phyloP scores from a whole-genome alignment of 2,888 invertebrate species.

The Dichetophora obliterata region DNA sequence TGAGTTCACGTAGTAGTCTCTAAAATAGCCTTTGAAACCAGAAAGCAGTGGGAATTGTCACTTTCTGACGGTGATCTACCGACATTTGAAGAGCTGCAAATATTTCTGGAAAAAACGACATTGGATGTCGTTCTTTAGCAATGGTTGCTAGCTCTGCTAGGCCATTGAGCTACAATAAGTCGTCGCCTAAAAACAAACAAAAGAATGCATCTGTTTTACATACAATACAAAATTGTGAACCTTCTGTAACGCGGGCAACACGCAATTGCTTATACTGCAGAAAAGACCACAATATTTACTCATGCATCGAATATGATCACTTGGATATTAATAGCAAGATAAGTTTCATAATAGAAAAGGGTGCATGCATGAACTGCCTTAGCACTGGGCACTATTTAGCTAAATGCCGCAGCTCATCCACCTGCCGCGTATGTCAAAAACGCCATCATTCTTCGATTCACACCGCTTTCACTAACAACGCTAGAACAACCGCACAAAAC shows the following conservation, averaged over 20 bases:
- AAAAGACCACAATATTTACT: no score
- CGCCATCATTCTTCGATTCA: no score
- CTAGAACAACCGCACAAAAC: neutral
- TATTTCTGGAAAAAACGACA: slow-evolving; percentile 25
- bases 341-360: no score
- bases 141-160: slow-evolving; percentile 3
- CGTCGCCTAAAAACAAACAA: neutral
- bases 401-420: no score
- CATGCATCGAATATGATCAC: no score
- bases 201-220: neutral
- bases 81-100: slow-evolving; percentile 17
- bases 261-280: neutral
- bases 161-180: neutral
- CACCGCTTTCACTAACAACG: no score
- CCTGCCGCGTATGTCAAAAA: no score
- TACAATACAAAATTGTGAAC: neutral
- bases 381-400: no score
- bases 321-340: no score
- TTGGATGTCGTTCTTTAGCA: slow-evolving; percentile 28
- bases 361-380: no score
- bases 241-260: neutral
- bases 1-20: slow-evolving; percentile 24
- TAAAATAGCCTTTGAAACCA: slow-evolving; percentile 41
- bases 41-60: slow-evolving; percentile 43
- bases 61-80: slow-evolving; percentile 33